Percentiles rank a stretch among this genome's conserved stretches.
Conservation (phyloP, 1,140 invertebrate genomes). For the Galendromus occidentalis region DNA sequence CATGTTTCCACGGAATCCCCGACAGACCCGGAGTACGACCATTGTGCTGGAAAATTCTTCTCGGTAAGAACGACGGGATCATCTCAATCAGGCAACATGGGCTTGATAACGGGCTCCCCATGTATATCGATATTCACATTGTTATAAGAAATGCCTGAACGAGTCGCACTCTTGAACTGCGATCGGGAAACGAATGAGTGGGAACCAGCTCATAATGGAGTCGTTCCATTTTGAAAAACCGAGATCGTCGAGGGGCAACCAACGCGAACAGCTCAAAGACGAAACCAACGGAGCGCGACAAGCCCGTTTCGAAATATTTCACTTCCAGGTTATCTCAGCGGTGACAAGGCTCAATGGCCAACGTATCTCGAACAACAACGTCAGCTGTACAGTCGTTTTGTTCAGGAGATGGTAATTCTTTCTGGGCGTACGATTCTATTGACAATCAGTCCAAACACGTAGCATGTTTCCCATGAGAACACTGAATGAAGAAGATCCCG, state of each 20-base stretch:
- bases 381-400: slow-evolving; percentile 40
- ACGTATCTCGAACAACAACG: slow-evolving; percentile 15
- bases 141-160: no score
- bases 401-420: slow-evolving; percentile 37
- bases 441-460: no score
- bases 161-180: background rate
- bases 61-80: no score
- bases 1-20: slow-evolving; percentile 1
- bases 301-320: background rate
- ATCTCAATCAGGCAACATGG: no score
- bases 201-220: background rate
- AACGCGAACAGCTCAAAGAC: background rate
- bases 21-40: background rate
- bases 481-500: no score
- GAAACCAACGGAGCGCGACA: background rate
- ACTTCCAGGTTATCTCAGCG: slow-evolving; percentile 12
- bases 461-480: no score
- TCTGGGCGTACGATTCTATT: no score
- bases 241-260: background rate
- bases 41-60: slow-evolving; percentile 9
- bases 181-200: background rate
- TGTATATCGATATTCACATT: no score
- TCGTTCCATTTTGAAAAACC: background rate
- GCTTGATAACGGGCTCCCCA: no score
- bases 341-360: slow-evolving; percentile 14